Evolutionary conservation across 2,888 invertebrate species (phyloP).

Genomic region (Diarsia rubi): DNA sequence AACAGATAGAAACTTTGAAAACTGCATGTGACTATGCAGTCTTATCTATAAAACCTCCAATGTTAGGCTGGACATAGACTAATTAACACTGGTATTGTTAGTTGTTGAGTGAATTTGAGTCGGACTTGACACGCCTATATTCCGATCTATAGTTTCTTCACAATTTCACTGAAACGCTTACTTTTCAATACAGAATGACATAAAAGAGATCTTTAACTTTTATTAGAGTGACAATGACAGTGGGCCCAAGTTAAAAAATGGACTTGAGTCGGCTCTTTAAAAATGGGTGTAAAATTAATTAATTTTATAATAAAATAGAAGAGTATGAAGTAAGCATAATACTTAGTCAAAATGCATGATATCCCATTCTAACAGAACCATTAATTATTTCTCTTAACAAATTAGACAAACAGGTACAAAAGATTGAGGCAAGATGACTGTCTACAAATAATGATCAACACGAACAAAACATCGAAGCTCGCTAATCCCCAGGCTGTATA

Average conservation of each 20-base stretch:
- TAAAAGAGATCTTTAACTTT: too few relatives aligned
- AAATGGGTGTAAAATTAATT: neutral
- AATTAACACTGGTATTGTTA: neutral
- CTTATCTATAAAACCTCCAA: neutral
- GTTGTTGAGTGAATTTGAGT: too few relatives aligned
- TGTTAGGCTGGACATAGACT: neutral
- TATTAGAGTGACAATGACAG: too few relatives aligned
- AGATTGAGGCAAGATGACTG: constrained; percentile 8
- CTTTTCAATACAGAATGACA: too few relatives aligned
- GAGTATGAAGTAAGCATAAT: neutral
- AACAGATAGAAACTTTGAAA: neutral
- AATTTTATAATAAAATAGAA: neutral
- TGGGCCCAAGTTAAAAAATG: too few relatives aligned
- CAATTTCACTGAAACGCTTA: too few relatives aligned
- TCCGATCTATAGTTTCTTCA: too few relatives aligned
- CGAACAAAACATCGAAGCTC: constrained; percentile 39
- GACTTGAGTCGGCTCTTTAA: too few relatives aligned
- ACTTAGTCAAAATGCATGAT: neutral
- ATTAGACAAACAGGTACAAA: neutral
- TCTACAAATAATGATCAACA: constrained; percentile 26
- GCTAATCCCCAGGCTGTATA: constrained; percentile 51
- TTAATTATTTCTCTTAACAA: neutral
- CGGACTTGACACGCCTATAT: too few relatives aligned
- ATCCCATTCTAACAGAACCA: neutral
- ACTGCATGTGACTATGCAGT: neutral